Base-by-base conservation (phyloP, 2,888 invertebrate species). In the Sesamia inferens region DNA sequence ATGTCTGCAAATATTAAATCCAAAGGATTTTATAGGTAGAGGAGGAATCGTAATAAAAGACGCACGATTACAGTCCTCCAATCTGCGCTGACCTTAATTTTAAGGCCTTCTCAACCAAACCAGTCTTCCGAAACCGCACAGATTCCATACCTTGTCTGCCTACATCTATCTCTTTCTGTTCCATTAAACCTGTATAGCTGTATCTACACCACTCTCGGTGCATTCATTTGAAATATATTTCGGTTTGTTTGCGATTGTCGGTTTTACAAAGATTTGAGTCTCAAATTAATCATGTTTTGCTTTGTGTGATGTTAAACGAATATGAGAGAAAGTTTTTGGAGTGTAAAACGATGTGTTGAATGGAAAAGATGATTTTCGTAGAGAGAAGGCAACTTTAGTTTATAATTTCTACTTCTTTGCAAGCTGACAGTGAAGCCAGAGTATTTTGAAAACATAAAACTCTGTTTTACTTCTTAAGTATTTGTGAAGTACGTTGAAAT, bases 111-210 rank as follows among this genome's bases (percentile, higher is more conserved):
- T 82, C 82, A 86, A 87, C 84, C 84, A 83, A 84, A 80, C 79
- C 78, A 83, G 84, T 86, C 87, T 88, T 89, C 87, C 88, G 84
- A 85, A 88, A 89, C 90, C 91, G 70, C 88, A 88, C 87, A 83
- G 82, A 88, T 89, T 88, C 86, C 82, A 82, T 79, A 71, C 71
- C 78, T 39, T 75, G 82, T 74, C 78, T 73, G 57, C 82, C 71
- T 78, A 85, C 79, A 87, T 79, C 78, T 84, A 64, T 78, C 84
- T 65, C 72, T 62, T 74, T 84, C 77, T 59, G 24, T 7, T 51
- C 4, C 54, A 11, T 14, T 42, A 66, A 3, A 51, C 66, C 31
- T 31, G 39, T 54, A 72, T 80, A 76, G 55, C 54, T 72, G 74
- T 78, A 48, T 78, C 79, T 65, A 74, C 51, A 67, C 83, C 65